Base-by-base conservation (phyloP, 1,140 invertebrate genomes). In the Pararge aegeria region DNA sequence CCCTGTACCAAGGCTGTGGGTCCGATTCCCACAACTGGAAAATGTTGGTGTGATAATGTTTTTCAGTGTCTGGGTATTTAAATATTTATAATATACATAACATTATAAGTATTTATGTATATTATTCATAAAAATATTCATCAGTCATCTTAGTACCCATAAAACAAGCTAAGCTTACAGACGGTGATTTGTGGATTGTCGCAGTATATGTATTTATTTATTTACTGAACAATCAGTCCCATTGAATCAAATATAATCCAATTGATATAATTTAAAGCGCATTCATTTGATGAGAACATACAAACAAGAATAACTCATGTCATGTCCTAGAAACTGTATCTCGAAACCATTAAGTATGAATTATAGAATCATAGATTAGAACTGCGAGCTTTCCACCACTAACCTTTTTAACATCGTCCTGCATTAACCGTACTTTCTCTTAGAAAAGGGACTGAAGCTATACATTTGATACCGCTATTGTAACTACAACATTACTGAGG, bases 401-500 rank as follows among this genome's bases (percentile, higher is more conserved):
- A 61, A 50, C 34, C 42, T 50, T 55, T n/a, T 37, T 20, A 30
- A 15, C 27, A 24, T 48, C 29, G 54, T 61, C 59, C 59, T 61
- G 52, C 27, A 48, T 54, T 29, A 54, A 48, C 42, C 34, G 38
- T 24, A 61, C 59, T 61, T 61, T 61, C 59, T 61, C 52, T 55
- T 42, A 55, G 52, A 27, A 55, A 61, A 61, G 59, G 59, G 59
- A 55, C 37, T 55, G 53, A 55, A 42, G 19, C 55, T 49, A 49
- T 27, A 16, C 40, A 38, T 20, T 54, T 42, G 24, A 46, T 42
- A 21, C 40, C 53, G 53, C 27, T 55, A 55, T 46, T 55, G 40
- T 34, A 46, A 34, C 42, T 46, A 20, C 42, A 18, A 20, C 19
- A 10, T 19, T 46, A 46, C 16, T 5, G 7, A 46, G 10, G 15